Conservation (phyloP, 2,888 invertebrate genomes). For the Chirona hameri region DNA sequence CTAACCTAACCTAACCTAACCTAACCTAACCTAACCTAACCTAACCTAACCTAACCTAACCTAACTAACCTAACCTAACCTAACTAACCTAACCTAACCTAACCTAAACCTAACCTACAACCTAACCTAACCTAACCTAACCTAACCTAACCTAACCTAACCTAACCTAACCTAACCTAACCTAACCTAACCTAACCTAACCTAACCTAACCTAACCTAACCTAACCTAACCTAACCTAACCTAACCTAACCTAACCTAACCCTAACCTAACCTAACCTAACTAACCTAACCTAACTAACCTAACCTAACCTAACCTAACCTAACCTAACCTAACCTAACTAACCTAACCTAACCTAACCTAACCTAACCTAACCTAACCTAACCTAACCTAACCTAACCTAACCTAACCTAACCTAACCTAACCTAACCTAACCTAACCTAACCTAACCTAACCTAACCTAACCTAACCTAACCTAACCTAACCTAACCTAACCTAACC, state of each 20-base stretch:
- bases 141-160: conserved; percentile 27
- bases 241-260: conserved; percentile 22
- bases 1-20: conserved; percentile 33
- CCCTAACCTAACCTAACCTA: background rate
- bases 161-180: conserved; percentile 29
- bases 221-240: conserved; percentile 22
- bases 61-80: conserved; percentile 22
- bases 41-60: conserved; percentile 32
- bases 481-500: background rate
- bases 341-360: conserved; percentile 7
- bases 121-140: conserved; percentile 30
- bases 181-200: too few relatives aligned
- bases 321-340: conserved; percentile 5
- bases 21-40: conserved; percentile 34
- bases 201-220: too few relatives aligned
- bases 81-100: conserved; percentile 23
- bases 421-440: background rate
- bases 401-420: background rate
- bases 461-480: background rate
- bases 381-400: background rate
- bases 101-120: conserved; percentile 30
- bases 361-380: too few relatives aligned
- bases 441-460: conserved; percentile 13
- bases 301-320: conserved; percentile 10
- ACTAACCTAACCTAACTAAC: background rate